phyloP scores from a whole-genome alignment of 2,113 vertebrate genomes.

The Melanostigma gelatinosum region DNA sequence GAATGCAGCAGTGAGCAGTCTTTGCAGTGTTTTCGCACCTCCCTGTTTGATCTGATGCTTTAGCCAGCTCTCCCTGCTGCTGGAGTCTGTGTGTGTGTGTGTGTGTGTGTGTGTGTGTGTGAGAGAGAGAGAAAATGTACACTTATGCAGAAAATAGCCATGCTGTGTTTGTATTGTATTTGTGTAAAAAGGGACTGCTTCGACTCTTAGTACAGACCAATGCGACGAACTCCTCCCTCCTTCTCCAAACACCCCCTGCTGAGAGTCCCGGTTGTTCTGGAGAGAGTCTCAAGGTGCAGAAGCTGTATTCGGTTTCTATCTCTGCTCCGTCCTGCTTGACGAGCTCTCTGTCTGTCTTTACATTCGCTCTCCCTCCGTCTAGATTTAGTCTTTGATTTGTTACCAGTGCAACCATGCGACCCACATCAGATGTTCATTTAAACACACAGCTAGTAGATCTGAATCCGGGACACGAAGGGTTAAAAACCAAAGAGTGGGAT shows the following conservation, averaged over 20 bases:
- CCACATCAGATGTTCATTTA: neutral
- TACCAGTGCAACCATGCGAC: neutral
- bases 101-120: neutral
- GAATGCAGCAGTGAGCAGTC: conserved; percentile 72
- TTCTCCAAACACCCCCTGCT: conserved; percentile 17
- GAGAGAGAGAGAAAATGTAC: conserved; percentile 37
- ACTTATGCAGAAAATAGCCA: conserved; percentile 34
- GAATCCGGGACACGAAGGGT: neutral
- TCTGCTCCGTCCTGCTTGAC: conserved; percentile 29
- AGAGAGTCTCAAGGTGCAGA: conserved; percentile 18
- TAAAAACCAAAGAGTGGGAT: conserved; percentile 10
- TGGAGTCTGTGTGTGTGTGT: conserved; percentile 14
- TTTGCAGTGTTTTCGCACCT: conserved; percentile 65
- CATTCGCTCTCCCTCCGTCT: neutral
- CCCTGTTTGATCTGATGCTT: conserved; percentile 55
- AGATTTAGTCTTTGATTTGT: neutral
- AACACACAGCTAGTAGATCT: neutral
- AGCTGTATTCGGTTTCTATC: conserved; percentile 16
- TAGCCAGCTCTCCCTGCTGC: conserved; percentile 42
- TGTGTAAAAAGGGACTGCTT: conserved; percentile 14
- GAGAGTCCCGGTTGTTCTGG: conserved; percentile 28
- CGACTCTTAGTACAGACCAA: conserved; percentile 6
- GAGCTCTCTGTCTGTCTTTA: conserved; percentile 6
- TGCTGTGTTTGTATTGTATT: conserved; percentile 34
- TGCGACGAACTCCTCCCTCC: conserved; percentile 31